Evolutionary conservation across 2,888 invertebrate genomes (phyloP), one percentile per base, ranked within the genome.

Genomic region (Orthosia cruda): DNA sequence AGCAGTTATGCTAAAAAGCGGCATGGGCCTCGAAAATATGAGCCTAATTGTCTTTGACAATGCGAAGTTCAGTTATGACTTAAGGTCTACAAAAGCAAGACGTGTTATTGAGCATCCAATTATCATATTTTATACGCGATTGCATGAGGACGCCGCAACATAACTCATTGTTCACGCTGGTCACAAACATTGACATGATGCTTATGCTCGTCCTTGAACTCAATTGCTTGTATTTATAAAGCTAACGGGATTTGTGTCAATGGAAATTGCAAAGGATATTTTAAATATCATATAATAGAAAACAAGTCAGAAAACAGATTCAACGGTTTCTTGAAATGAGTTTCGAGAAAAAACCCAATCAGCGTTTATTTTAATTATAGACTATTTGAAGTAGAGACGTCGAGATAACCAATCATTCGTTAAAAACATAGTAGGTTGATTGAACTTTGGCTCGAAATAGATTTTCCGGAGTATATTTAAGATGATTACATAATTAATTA

Each of bases 81-180:
- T 76, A 68, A 58, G 74, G 83, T 88, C 83, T 86, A 89, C 90
- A 88, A 89, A 90, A 89, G 85, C 85, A 83, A 89, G 90, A 89
- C 91, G 90, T 92, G 92, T 90, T 92, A 93, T 93, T 91, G 92
- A 92, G 88, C 90, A 89, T 91, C 92, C 94, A 95, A 95, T 95
- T 95, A 96, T 95, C 94, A 94, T 96, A 95, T 94, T 95, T 95
- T 94, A 95, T 94, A 93, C 88, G 93, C 94, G 92, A 93, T 94
- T 94, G 95, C 94, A 95, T 95, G 95, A 95, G 93, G 96, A 96
- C 94, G 90, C 91, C 89, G 93, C 92, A 91, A 91, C 91, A 93
- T 94, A 94, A 93, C 92, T 95, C 94, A 96, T 96, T 96, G 96
- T 96, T 95, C 94, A 96, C 94, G 93, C 95, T 94, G 95, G 95